Evolutionary conservation across 1,140 invertebrate species (phyloP).

Genomic region (Aricia agestis): DNA sequence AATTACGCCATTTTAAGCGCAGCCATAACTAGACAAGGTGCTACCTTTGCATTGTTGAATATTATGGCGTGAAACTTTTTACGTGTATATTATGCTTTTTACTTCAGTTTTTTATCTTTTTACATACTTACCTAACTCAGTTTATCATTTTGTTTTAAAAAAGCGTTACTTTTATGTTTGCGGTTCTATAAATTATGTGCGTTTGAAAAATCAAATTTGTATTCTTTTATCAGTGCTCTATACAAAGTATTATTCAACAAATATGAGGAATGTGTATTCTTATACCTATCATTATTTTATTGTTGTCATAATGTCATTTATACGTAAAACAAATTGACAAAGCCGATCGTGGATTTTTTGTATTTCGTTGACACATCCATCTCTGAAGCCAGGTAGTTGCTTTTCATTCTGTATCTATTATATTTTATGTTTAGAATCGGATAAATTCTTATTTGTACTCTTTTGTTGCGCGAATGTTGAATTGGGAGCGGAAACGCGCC

Average conservation of each 20-base stretch:
- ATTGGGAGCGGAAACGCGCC: not conserved
- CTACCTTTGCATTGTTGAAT: slow-evolving; percentile 8
- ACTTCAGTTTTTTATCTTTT: not conserved
- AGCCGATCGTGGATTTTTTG: slow-evolving; percentile 8
- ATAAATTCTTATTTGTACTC: slow-evolving; percentile 8
- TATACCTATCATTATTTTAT: slow-evolving; percentile 10
- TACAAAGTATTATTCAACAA: not conserved
- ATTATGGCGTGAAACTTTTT: not conserved
- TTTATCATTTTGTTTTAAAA: not conserved
- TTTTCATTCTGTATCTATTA: not conserved
- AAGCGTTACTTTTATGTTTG: not conserved
- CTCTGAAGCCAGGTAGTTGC: not conserved
- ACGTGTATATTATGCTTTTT: not conserved
- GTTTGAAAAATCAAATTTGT: not conserved
- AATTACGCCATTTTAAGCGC: not conserved
- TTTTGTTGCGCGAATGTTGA: not conserved
- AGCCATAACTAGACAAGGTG: slow-evolving; percentile 9
- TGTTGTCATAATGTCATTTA: slow-evolving; percentile 14
- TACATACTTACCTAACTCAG: not conserved
- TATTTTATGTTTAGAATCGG: not conserved
- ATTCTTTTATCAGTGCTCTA: not conserved
- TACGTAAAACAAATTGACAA: slow-evolving; percentile 15
- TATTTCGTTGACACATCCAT: not conserved
- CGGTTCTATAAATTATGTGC: no score
- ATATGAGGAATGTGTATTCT: not conserved